Evolutionary conservation across 1,140 invertebrate genomes (phyloP).

Genomic region (Scaptomyza graminum): DNA sequence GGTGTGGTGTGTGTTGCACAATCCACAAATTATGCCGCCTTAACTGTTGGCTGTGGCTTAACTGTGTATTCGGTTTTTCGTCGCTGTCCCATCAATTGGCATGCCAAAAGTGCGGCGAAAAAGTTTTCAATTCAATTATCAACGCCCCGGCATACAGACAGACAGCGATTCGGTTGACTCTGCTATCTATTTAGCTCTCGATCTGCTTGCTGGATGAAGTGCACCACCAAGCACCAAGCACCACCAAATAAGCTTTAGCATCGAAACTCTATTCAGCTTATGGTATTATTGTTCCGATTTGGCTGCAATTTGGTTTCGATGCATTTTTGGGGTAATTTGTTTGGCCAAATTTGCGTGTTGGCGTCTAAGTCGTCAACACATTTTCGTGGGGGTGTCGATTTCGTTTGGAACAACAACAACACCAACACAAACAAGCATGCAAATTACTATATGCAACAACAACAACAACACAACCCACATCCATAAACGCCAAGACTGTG

Average conservation of each 20-base stretch:
- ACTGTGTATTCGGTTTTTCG: slow-evolving; percentile 9
- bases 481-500: slow-evolving; percentile 11
- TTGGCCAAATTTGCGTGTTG: slow-evolving; percentile 72
- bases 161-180: background rate
- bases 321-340: slow-evolving; percentile 73
- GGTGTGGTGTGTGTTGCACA: slow-evolving; percentile 43
- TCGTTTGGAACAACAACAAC: slow-evolving; percentile 17
- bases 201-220: slow-evolving; percentile 10
- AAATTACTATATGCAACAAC: slow-evolving; percentile 22
- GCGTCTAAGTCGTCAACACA: slow-evolving; percentile 51
- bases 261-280: slow-evolving; percentile 7
- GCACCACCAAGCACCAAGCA: background rate
- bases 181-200: slow-evolving; percentile 15
- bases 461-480: slow-evolving; percentile 18
- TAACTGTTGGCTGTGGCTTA: slow-evolving; percentile 34
- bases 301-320: slow-evolving; percentile 52
- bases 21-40: slow-evolving; percentile 64
- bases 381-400: slow-evolving; percentile 64
- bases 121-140: slow-evolving; percentile 78
- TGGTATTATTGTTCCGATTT: no score
- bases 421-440: slow-evolving; percentile 6
- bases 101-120: slow-evolving; percentile 60
- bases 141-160: slow-evolving; percentile 50
- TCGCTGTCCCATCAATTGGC: slow-evolving; percentile 27
- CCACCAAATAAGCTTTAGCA: background rate